Percentiles rank a stretch among this genome's conserved stretches.
Conservation (phyloP, 2,113 vertebrate genomes). For the Eretmochelys imbricata region DNA sequence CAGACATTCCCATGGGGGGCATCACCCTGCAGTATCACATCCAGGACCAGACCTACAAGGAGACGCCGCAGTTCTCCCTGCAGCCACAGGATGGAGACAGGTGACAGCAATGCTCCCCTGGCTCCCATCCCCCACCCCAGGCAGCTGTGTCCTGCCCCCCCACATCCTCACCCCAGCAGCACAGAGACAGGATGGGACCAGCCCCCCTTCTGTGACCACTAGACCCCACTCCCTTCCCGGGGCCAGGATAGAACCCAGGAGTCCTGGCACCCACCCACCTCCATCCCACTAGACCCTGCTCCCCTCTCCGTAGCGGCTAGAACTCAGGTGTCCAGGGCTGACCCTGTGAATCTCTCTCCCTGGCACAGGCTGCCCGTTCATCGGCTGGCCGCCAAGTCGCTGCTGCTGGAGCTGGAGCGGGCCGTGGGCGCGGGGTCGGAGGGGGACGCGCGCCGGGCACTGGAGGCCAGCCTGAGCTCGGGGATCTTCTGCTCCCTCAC, state of each 20-base stretch:
- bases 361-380: slow-evolving; percentile 80
- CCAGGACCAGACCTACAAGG: not conserved
- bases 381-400: slow-evolving; percentile 79
- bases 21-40: slow-evolving; percentile 13
- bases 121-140: not conserved
- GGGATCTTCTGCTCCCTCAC: slow-evolving; percentile 84
- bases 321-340: not conserved
- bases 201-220: not conserved
- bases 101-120: too few relatives aligned
- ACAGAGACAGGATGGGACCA: not conserved
- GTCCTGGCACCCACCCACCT: not conserved
- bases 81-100: not conserved
- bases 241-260: not conserved
- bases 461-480: slow-evolving; percentile 81
- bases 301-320: not conserved
- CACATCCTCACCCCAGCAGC: not conserved
- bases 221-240: not conserved
- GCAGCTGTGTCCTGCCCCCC: too few relatives aligned
- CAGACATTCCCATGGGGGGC: not conserved
- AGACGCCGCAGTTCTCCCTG: not conserved
- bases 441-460: slow-evolving; percentile 64
- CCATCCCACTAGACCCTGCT: not conserved
- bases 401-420: slow-evolving; percentile 79
- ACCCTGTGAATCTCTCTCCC: not conserved
- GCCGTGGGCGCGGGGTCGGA: not conserved